A percentile compares a stretch with the other conserved stretches of the same genome.
phyloP scores from a whole-genome alignment of 2,888 invertebrate species.

The Chouioia cunea region DNA sequence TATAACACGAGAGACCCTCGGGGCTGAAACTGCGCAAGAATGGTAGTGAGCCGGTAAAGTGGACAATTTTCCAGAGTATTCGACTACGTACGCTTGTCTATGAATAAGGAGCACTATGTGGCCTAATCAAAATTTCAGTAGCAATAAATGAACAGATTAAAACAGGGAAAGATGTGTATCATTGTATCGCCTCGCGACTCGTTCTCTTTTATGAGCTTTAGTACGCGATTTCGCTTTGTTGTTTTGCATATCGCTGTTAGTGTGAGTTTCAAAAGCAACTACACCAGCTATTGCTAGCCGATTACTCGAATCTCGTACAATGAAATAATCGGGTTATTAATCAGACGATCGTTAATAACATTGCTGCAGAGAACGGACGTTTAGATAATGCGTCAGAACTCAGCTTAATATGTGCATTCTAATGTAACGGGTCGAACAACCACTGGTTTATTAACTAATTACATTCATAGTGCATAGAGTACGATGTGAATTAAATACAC shows the following conservation, averaged over 20 bases:
- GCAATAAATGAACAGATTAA: constrained; percentile 18
- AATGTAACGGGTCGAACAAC: constrained; percentile 18
- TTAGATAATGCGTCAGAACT: constrained; percentile 18
- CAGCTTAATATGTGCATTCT: constrained; percentile 16
- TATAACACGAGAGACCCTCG: too few species aligned
- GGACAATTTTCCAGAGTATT: constrained; percentile 6
- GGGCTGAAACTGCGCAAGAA: too few species aligned
- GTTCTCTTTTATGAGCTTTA: background rate
- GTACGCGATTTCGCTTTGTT: too few species aligned
- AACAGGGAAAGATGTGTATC: background rate
- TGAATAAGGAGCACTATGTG: constrained; percentile 9
- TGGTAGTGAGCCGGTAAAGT: constrained; percentile 1
- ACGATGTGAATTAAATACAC: background rate
- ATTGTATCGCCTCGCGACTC: background rate
- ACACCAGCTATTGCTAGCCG: background rate
- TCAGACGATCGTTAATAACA: constrained; percentile 28
- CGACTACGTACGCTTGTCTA: background rate
- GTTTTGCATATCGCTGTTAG: background rate
- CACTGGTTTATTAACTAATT: constrained; percentile 23
- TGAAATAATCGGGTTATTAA: constrained; percentile 34
- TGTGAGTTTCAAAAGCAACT: background rate
- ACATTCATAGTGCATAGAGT: too few species aligned
- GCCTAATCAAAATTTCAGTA: constrained; percentile 31
- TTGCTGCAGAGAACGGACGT: background rate
- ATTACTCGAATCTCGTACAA: background rate